Evolutionary conservation across 2,888 invertebrate species (phyloP).

Genomic region (Spicauda simplicius): DNA sequence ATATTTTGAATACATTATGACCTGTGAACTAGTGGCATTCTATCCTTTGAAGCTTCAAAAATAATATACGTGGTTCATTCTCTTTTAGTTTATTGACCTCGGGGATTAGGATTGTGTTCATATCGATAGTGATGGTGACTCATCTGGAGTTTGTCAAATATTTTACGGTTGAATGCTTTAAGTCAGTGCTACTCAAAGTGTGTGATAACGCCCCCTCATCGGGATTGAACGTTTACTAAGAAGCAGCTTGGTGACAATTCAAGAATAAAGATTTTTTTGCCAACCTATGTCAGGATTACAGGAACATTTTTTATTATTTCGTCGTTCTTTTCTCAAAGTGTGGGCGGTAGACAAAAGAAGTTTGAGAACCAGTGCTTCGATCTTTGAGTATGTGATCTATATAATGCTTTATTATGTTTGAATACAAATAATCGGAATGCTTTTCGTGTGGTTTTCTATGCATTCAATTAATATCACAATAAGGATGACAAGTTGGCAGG

Average conservation of each 20-base stretch:
- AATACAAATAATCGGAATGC: conserved; percentile 27
- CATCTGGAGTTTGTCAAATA: conserved; percentile 58
- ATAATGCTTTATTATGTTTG: conserved; percentile 36
- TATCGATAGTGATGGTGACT: conserved; percentile 57
- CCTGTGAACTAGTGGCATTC: conserved; percentile 67
- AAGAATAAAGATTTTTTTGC: too few species aligned
- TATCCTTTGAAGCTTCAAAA: conserved; percentile 53
- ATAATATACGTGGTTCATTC: conserved; percentile 52
- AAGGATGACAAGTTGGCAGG: conserved; percentile 28
- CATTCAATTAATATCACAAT: conserved; percentile 29
- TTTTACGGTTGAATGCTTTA: conserved; percentile 52
- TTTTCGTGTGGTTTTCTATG: conserved; percentile 24
- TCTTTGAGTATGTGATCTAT: conserved; percentile 32
- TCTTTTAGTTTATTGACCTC: conserved; percentile 60
- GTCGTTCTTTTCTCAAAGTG: too few species aligned
- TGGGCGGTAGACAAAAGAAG: too few species aligned
- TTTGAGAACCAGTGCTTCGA: conserved; percentile 43
- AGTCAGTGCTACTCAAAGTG: too few species aligned
- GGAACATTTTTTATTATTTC: too few species aligned
- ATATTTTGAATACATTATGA: conserved; percentile 81
- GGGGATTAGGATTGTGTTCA: conserved; percentile 58
- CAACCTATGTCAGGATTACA: too few species aligned
- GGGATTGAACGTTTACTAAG: too few species aligned
- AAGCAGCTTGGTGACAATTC: too few species aligned
- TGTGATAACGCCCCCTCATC: too few species aligned